phyloP scores from a whole-genome alignment of 2,113 vertebrate species.

The Ptychochromis oligacanthus region DNA sequence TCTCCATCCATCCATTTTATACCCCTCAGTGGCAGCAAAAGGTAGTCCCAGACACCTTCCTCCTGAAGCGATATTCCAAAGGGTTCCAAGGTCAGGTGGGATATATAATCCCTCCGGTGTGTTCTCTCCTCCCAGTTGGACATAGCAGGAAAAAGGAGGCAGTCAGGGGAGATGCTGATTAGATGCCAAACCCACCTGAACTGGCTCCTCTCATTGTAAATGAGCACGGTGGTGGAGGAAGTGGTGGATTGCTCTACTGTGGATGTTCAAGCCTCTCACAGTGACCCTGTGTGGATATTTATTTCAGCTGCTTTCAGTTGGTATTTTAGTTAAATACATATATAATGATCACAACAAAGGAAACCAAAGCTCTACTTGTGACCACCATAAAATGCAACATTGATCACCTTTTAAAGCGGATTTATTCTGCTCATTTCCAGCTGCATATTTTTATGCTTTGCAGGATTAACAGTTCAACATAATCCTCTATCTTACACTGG shows the following conservation, averaged over 20 bases:
- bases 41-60: neutral
- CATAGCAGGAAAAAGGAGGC: neutral
- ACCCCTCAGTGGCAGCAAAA: neutral
- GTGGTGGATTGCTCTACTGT: neutral
- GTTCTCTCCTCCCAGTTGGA: conserved; percentile 1
- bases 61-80: neutral
- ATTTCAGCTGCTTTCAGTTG: neutral
- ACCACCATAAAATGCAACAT: neutral
- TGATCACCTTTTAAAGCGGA: too few species aligned
- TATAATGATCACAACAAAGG: neutral
- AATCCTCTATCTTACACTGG: neutral
- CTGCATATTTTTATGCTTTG: neutral
- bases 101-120: neutral
- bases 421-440: too few species aligned
- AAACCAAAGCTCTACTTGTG: neutral
- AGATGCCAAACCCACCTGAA: neutral
- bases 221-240: neutral
- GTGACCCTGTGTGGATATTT: neutral
- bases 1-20: neutral
- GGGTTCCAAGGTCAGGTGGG: neutral
- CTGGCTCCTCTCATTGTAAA: neutral
- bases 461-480: neutral
- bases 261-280: neutral
- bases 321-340: neutral
- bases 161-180: neutral